Percentiles rank a stretch among this genome's conserved stretches.
Evolutionary conservation across 1,140 invertebrate genomes (phyloP).

Genomic region (Drosophila melanogaster): Release_6_plus_ISO1_MT NT_033777.3:25809001-25809500

Average conservation of each 20-base stretch:
- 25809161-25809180: constrained; percentile 26
- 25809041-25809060: constrained; percentile 37
- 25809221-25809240: constrained; percentile 32
- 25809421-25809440: constrained; percentile 11
- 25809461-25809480: constrained; percentile 44
- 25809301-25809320: constrained; percentile 54
- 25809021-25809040: constrained; percentile 23
- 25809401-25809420: constrained; percentile 49
- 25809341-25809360: constrained; percentile 52
- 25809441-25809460: constrained; percentile 32
- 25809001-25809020: not conserved
- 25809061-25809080: constrained; percentile 25
- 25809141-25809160: constrained; percentile 44
- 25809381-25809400: constrained; percentile 39
- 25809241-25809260: not conserved
- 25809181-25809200: constrained; percentile 1
- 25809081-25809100: constrained; percentile 4
- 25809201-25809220: constrained; percentile 20
- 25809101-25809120: not conserved
- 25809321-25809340: constrained; percentile 34
- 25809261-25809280: constrained; percentile 33
- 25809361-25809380: constrained; percentile 34
- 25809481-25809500: constrained; percentile 23
- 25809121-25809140: constrained; percentile 28
- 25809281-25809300: constrained; percentile 45